Conservation (phyloP, 2,113 vertebrate species). For the Otocyon megalotis region DNA sequence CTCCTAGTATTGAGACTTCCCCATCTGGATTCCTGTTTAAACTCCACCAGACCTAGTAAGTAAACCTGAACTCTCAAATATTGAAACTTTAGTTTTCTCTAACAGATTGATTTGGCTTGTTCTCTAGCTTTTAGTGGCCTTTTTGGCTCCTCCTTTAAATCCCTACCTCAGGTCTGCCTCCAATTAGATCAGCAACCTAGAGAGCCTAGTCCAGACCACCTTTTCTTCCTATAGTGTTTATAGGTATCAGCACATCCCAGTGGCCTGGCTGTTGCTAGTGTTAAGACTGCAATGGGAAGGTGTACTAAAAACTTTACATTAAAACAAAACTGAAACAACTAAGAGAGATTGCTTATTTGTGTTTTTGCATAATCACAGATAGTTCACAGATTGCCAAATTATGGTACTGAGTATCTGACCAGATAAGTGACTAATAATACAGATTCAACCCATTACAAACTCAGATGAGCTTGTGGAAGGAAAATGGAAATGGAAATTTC, state of each 20-base stretch:
- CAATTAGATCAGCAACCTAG: conserved; percentile 24
- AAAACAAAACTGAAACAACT: conserved; percentile 27
- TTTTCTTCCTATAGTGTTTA: not conserved
- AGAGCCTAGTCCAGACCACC: not conserved
- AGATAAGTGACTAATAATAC: conserved; percentile 43
- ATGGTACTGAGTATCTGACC: not conserved
- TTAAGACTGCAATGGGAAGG: not conserved
- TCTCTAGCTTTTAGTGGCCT: not conserved
- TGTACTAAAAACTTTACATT: not conserved
- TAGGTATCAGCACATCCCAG: not conserved
- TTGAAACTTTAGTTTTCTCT: not conserved
- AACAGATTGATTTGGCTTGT: not conserved
- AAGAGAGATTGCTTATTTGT: conserved; percentile 2
- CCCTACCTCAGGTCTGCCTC: not conserved
- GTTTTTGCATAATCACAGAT: conserved; percentile 51
- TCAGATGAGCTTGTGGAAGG: not conserved
- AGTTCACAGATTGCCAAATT: conserved; percentile 62
- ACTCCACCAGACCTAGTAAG: not conserved
- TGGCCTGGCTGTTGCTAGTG: not conserved
- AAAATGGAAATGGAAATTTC: conserved; percentile 72
- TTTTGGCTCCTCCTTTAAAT: not conserved
- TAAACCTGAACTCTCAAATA: not conserved
- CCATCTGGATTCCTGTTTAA: conserved; percentile 1
- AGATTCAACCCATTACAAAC: not conserved
- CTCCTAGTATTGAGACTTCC: not conserved